phyloP scores from a whole-genome alignment of 2,888 invertebrate genomes.

The Diarsia rubi region DNA sequence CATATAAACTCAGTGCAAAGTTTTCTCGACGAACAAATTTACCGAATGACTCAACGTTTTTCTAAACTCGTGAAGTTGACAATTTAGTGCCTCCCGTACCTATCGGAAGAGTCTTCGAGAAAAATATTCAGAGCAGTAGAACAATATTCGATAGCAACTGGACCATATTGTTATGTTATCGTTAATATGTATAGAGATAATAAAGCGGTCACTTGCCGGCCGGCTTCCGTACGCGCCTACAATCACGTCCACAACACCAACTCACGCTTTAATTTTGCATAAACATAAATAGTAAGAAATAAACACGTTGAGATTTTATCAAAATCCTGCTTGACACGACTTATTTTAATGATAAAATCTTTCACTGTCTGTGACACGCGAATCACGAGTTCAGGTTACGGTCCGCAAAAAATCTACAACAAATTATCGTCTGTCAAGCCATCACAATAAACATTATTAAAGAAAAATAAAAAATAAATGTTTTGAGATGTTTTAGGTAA shows the following conservation, averaged over 20 bases:
- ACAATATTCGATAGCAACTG: constrained; percentile 58
- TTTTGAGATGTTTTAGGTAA: background rate
- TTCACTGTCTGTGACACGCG: constrained; percentile 12
- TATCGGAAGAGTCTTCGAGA: constrained; percentile 55
- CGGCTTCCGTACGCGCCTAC: constrained; percentile 63
- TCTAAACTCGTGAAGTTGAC: constrained; percentile 1
- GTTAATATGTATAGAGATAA: constrained; percentile 69
- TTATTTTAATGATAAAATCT: constrained; percentile 34
- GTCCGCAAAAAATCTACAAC: constrained; percentile 9
- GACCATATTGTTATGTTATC: constrained; percentile 74
- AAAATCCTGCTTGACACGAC: constrained; percentile 13
- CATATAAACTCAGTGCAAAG: constrained; percentile 14
- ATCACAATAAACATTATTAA: background rate
- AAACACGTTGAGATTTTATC: constrained; percentile 40
- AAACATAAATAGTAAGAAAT: constrained; percentile 12
- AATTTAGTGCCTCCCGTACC: constrained; percentile 12
- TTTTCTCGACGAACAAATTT: background rate
- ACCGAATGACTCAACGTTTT: background rate
- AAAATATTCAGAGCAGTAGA: constrained; percentile 59
- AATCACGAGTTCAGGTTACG: constrained; percentile 24
- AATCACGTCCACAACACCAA: constrained; percentile 66
- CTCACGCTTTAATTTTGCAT: constrained; percentile 8
- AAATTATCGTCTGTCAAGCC: background rate
- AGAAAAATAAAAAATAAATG: background rate
- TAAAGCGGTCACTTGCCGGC: constrained; percentile 68